Evolutionary conservation across 2,797 vertebrate species (phyloP).

Genomic region (Meda fulgida): DNA sequence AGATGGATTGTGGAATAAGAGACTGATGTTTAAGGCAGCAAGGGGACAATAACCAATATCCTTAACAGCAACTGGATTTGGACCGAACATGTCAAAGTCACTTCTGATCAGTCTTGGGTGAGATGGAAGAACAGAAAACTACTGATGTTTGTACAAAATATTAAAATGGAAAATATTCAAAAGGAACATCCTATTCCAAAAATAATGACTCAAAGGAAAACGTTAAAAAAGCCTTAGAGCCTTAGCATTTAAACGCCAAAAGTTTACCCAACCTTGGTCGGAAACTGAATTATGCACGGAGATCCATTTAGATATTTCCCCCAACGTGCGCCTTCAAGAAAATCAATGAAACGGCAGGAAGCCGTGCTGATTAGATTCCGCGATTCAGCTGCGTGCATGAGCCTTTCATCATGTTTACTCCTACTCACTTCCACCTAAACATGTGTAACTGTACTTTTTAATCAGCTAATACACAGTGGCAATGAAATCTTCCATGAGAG

Average conservation of each 20-base stretch:
- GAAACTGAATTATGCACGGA: constrained; percentile 46
- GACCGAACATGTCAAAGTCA: constrained; percentile 37
- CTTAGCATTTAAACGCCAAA: constrained; percentile 20
- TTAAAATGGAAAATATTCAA: not conserved
- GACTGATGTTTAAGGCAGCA: not conserved
- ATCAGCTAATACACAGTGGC: constrained; percentile 31
- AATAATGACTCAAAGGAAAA: not conserved
- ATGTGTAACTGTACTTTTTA: constrained; percentile 38
- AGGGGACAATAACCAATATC: constrained; percentile 45
- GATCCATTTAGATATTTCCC: constrained; percentile 49
- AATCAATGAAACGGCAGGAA: constrained; percentile 50
- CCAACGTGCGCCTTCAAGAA: constrained; percentile 33
- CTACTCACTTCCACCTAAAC: constrained; percentile 53
- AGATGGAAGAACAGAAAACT: constrained; percentile 22
- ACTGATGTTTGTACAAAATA: not conserved
- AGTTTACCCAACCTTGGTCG: constrained; percentile 42
- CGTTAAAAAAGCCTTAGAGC: constrained; percentile 24
- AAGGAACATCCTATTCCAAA: constrained; percentile 1
- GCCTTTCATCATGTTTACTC: constrained; percentile 55
- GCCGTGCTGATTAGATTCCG: constrained; percentile 50
- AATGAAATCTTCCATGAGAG: constrained; percentile 48
- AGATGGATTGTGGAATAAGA: constrained; percentile 27
- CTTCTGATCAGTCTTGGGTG: constrained; percentile 12
- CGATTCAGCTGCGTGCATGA: constrained; percentile 50
- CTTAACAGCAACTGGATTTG: constrained; percentile 48